Conservation (phyloP, 2,888 invertebrate genomes). For the Torymus tubicola region DNA sequence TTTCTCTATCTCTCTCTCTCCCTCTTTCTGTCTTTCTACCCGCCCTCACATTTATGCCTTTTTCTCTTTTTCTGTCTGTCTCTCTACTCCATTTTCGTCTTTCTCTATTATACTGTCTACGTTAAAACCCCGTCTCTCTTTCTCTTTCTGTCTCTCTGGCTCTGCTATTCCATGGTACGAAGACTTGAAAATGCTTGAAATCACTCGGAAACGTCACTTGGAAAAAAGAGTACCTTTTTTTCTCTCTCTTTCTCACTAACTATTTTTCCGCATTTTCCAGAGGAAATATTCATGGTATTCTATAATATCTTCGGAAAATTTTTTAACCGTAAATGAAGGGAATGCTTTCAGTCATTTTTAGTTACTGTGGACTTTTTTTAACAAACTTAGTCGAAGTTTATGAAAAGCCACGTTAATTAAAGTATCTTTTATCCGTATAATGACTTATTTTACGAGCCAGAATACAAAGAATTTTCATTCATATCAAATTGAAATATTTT, state of each 20-base stretch:
- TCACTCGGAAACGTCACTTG: conserved; percentile 35
- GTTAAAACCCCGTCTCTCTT: conserved; percentile 13
- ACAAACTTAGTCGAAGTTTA: too few relatives aligned
- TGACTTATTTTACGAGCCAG: too few relatives aligned
- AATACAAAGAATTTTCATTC: too few relatives aligned
- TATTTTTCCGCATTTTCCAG: too few relatives aligned
- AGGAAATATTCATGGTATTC: too few relatives aligned
- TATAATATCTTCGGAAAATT: too few relatives aligned
- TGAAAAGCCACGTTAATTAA: too few relatives aligned
- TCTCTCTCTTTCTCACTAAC: background rate
- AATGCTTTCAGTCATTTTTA: too few relatives aligned
- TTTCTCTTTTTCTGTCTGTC: conserved; percentile 1
- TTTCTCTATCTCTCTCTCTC: conserved; percentile 47
- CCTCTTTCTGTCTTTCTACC: conserved; percentile 46
- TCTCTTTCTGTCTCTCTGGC: conserved; percentile 15
- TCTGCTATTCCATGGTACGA: conserved; percentile 53
- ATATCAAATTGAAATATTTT: too few relatives aligned
- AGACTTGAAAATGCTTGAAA: conserved; percentile 31
- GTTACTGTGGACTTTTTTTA: too few relatives aligned
- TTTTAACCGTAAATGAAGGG: too few relatives aligned
- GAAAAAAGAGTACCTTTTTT: conserved; percentile 45
- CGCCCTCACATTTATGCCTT: conserved; percentile 12
- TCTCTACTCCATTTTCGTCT: conserved; percentile 25
- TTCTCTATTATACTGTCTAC: conserved; percentile 23
- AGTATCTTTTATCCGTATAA: too few relatives aligned